A percentile compares a stretch with the other conserved stretches of the same genome.
These are phyloP conservation scores for Pangasius larnaudii DNA, from an alignment of 2,797 vertebrate species.

Conservation along the genomic window DNA sequence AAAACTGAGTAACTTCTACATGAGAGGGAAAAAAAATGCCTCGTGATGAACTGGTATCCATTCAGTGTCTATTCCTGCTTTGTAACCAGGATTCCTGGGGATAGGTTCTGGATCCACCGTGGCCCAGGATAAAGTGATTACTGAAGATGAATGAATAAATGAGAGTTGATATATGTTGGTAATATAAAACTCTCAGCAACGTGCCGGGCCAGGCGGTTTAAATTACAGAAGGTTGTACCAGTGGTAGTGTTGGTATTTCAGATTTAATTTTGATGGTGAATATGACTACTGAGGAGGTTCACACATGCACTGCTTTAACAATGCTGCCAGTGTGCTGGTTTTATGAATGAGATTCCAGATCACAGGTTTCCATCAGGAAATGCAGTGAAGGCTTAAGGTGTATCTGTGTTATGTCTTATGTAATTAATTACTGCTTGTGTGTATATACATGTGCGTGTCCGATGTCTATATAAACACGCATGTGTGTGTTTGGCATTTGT, in stretches of 20 bases:
- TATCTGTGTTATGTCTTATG: constrained; percentile 56
- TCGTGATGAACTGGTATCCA: not conserved
- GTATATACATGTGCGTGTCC: constrained; percentile 17
- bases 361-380: constrained; percentile 43
- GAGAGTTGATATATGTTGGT: not conserved
- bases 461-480: constrained; percentile 24
- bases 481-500: constrained; percentile 29
- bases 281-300: constrained; percentile 51
- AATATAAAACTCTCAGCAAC: not conserved
- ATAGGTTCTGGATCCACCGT: not conserved
- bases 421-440: constrained; percentile 57
- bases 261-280: constrained; percentile 55
- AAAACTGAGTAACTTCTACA: not conserved
- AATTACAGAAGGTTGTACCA: not conserved
- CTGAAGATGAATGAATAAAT: not conserved
- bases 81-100: not conserved
- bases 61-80: not conserved
- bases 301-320: constrained; percentile 50
- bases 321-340: constrained; percentile 60
- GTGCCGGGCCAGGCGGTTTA: not conserved
- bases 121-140: not conserved
- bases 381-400: constrained; percentile 27
- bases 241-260: not conserved
- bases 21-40: no score
- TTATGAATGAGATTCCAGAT: constrained; percentile 55